Evolutionary conservation across 2,888 invertebrate species (phyloP).

Genomic region (Caenorhabditis sinica): DNA sequence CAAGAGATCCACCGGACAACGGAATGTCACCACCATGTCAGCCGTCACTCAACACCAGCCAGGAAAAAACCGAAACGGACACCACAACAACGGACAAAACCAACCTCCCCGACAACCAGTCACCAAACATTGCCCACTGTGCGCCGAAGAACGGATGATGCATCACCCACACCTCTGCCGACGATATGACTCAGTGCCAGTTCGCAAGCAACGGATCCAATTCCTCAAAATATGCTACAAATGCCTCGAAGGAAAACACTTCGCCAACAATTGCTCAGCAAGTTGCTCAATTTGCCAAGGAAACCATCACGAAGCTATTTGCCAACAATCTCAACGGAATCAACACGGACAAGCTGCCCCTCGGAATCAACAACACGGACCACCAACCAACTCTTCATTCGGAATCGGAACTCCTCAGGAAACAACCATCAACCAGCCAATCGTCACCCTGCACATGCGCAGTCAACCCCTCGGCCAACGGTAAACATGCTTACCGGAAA

Average conservation of each 20-base stretch:
- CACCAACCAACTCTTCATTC: too few species aligned
- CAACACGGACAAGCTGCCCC: not conserved
- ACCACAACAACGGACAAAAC: not conserved
- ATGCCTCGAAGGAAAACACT: not conserved
- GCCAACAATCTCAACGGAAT: not conserved
- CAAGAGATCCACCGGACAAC: not conserved
- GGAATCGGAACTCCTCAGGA: too few species aligned
- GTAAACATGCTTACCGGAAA: constrained; percentile 6
- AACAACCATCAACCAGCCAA: not conserved
- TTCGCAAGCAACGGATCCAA: not conserved
- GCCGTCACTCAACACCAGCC: not conserved
- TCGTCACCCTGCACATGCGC: not conserved
- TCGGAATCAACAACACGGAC: not conserved
- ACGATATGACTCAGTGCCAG: not conserved
- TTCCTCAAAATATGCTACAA: constrained; percentile 10
- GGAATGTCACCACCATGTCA: constrained; percentile 6
- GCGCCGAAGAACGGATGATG: constrained; percentile 22
- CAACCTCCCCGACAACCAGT: not conserved
- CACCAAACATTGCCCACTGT: constrained; percentile 2
- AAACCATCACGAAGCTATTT: constrained; percentile 8
- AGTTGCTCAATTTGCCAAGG: not conserved
- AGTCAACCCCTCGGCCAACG: not conserved
- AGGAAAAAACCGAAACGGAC: not conserved
- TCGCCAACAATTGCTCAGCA: not conserved
- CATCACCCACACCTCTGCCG: constrained; percentile 15